phyloP scores from a whole-genome alignment of 1,140 invertebrate genomes.

The Zaprionus ornatus region DNA sequence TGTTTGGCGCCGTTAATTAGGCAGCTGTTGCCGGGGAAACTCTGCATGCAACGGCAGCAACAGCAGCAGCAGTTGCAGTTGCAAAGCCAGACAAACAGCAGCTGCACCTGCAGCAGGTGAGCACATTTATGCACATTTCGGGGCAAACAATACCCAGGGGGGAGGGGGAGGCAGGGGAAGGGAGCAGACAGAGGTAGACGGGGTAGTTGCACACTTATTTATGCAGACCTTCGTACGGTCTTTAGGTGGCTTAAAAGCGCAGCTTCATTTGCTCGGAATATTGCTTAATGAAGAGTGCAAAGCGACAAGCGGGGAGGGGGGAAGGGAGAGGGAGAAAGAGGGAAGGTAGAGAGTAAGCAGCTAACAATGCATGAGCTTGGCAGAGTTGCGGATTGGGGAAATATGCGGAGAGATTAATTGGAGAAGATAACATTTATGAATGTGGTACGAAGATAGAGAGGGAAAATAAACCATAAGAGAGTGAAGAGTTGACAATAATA shows the following conservation, averaged over 20 bases:
- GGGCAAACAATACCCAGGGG: background rate
- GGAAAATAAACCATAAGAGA: background rate
- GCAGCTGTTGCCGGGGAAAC: background rate
- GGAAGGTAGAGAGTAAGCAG: background rate
- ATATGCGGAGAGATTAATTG: background rate
- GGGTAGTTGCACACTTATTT: background rate
- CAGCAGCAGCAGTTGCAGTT: background rate
- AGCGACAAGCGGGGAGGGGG: background rate
- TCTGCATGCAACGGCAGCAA: background rate
- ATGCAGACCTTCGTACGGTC: background rate
- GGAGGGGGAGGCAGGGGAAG: background rate
- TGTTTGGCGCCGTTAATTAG: background rate
- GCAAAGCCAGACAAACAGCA: background rate
- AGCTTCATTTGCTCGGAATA: background rate
- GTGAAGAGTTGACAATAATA: background rate
- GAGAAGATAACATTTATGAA: background rate
- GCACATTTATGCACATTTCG: conserved; percentile 1
- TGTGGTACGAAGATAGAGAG: background rate
- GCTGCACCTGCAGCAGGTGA: background rate
- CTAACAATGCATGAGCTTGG: background rate
- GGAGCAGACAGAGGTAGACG: background rate
- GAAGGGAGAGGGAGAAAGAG: background rate
- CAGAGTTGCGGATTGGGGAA: background rate
- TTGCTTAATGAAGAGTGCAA: conserved; percentile 5
- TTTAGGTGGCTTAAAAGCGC: conserved; percentile 1